These are phyloP conservation scores for Zoanthus solanderi DNA, from an alignment of 92 coral and sea anemone species.

Conservation along the genomic window DNA sequence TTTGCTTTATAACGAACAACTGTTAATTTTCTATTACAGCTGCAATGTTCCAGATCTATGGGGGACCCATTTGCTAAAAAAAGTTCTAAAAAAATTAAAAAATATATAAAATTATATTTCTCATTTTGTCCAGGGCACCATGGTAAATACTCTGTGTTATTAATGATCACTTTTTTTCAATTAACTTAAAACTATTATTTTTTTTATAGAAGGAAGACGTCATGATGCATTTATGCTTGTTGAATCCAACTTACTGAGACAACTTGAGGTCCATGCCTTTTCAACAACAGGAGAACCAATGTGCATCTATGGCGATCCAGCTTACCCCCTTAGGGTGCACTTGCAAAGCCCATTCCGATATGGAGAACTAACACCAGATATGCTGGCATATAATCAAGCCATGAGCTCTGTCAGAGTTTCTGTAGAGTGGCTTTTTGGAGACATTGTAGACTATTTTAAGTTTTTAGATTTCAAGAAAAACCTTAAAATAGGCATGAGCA, in stretches of 20 bases:
- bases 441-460: not conserved
- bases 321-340: constrained; percentile 43
- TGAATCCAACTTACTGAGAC: not conserved
- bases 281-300: constrained; percentile 35
- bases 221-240: constrained; percentile 1
- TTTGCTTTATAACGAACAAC: constrained; percentile 18
- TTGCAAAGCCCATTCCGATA: constrained; percentile 32
- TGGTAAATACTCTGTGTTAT: constrained; percentile 29
- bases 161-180: constrained; percentile 15
- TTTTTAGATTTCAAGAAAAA: constrained; percentile 10
- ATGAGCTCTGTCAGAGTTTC: constrained; percentile 51
- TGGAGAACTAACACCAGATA: constrained; percentile 29
- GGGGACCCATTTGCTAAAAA: constrained; percentile 23
- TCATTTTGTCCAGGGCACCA: constrained; percentile 5
- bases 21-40: constrained; percentile 13
- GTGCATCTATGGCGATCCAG: constrained; percentile 48
- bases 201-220: not conserved
- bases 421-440: constrained; percentile 20
- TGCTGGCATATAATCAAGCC: constrained; percentile 38
- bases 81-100: constrained; percentile 14
- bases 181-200: constrained; percentile 15
- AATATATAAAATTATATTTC: constrained; percentile 17
- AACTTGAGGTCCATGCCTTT: not conserved
- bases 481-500: constrained; percentile 37
- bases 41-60: constrained; percentile 11